Base-by-base conservation (phyloP, 2,888 invertebrate species). In the Spisula solida region DNA sequence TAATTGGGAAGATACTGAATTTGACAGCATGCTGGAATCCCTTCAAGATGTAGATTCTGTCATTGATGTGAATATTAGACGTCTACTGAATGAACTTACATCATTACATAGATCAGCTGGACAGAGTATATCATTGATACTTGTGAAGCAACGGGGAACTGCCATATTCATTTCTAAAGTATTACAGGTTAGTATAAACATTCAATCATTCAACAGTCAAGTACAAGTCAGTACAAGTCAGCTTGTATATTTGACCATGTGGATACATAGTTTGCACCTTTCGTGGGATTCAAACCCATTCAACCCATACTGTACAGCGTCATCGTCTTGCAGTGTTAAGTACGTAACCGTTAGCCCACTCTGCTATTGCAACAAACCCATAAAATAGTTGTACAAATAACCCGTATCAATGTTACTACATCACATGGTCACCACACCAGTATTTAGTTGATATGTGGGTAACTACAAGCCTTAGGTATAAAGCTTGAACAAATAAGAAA, bases 141-240 rank as follows among this genome's bases (percentile, higher is more conserved):
- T 96, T n/a, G 95, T 95, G 25, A 94, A 94, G 75, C 91, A 94
- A 84, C 90, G 95, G 60, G 89, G 90, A 51, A 93, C 93, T 34
- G 96, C 95, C 25, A 90, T 92, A 56, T 90, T 90, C 20, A 88
- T 95, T 25, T 86, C 91, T 34, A 91, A 86, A 18, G 82, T 92
- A 12, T 89, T 96, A 29, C 85, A 92, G 83, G 86, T 90, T 51
- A 80, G 55, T 75, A 60, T 1, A 2, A 41, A 8, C 41, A 41
- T 41, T 41, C 41, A 41, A 41, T 41, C 2, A 41, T 8, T 8
- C 41, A 41, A 41, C 41, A 41, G 2, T 41, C 41, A 41, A 41
- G 41, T 41, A 41, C 41, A 41, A n/a, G n/a, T n/a, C n/a, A n/a
- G n/a, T n/a, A 41, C 41, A 41, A n/a, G n/a, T n/a, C 41, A 41